Percentiles rank a stretch among this genome's conserved stretches.
These are phyloP conservation scores for Operophtera brumata DNA, from an alignment of 2,888 invertebrate species.

Conservation along the genomic window DNA sequence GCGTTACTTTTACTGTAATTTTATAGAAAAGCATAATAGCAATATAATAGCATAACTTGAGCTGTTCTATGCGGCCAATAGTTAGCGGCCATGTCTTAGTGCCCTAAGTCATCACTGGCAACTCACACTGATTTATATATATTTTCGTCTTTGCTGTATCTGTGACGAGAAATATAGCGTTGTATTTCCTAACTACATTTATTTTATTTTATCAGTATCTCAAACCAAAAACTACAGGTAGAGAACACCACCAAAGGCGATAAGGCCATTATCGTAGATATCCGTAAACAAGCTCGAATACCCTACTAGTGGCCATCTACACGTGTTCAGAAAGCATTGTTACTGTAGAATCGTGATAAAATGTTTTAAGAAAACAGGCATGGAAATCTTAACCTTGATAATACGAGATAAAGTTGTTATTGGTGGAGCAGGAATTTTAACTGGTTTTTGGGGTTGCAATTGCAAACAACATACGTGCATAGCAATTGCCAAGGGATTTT, in stretches of 20 bases:
- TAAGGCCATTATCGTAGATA: slow-evolving; percentile 52
- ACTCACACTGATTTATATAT: too few relatives aligned
- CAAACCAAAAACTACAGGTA: slow-evolving; percentile 19
- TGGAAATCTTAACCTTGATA: background rate
- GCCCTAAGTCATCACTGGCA: too few relatives aligned
- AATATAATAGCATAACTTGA: too few relatives aligned
- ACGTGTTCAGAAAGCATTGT: slow-evolving; percentile 64
- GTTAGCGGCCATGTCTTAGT: too few relatives aligned
- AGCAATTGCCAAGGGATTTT: background rate
- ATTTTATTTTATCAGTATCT: slow-evolving; percentile 18
- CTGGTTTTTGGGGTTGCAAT: background rate
- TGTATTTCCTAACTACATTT: background rate
- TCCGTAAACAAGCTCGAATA: slow-evolving; percentile 62
- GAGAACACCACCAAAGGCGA: slow-evolving; percentile 35
- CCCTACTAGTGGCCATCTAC: slow-evolving; percentile 72
- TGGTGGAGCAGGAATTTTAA: slow-evolving; percentile 9
- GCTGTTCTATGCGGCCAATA: too few relatives aligned
- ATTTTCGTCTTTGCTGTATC: too few relatives aligned
- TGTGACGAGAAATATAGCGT: too few relatives aligned
- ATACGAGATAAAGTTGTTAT: background rate
- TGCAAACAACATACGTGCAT: slow-evolving; percentile 1
- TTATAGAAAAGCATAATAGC: too few relatives aligned
- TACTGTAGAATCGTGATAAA: slow-evolving; percentile 13
- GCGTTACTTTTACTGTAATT: too few relatives aligned
- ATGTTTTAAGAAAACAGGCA: background rate